These are phyloP conservation scores for Drosophila pallidifrons DNA, from an alignment of 1,140 invertebrate genomes.

Conservation along the genomic window DNA sequence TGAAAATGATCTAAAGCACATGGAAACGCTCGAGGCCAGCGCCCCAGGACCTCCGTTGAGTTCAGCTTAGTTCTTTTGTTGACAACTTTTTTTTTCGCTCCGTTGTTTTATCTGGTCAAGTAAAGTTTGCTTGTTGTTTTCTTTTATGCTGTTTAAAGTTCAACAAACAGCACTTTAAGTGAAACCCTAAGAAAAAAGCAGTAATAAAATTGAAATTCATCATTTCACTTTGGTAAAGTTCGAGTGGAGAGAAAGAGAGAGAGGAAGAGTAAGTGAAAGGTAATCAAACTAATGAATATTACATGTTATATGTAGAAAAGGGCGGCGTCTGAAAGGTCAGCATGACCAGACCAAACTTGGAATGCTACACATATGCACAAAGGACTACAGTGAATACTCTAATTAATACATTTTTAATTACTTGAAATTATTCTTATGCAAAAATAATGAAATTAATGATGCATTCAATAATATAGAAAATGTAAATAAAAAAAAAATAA, in stretches of 20 bases:
- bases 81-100: constrained; percentile 44
- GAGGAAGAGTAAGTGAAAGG: constrained; percentile 4
- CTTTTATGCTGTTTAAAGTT: constrained; percentile 56
- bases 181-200: neutral
- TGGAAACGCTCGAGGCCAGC: constrained; percentile 27
- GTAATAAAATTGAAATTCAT: constrained; percentile 9
- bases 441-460: too few relatives aligned
- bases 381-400: neutral
- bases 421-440: too few relatives aligned
- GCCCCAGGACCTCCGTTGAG: constrained; percentile 20
- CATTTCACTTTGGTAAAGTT: neutral
- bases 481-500: too few relatives aligned
- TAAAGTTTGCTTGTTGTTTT: constrained; percentile 13
- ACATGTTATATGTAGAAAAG: neutral
- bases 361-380: neutral
- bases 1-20: constrained; percentile 83
- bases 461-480: too few relatives aligned
- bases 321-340: constrained; percentile 1
- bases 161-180: constrained; percentile 21
- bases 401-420: too few relatives aligned
- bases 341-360: neutral
- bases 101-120: constrained; percentile 26
- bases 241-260: constrained; percentile 11
- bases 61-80: constrained; percentile 14
- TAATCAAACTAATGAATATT: constrained; percentile 70